Conservation (phyloP, 2,888 invertebrate species). For the Agrotis puta region DNA sequence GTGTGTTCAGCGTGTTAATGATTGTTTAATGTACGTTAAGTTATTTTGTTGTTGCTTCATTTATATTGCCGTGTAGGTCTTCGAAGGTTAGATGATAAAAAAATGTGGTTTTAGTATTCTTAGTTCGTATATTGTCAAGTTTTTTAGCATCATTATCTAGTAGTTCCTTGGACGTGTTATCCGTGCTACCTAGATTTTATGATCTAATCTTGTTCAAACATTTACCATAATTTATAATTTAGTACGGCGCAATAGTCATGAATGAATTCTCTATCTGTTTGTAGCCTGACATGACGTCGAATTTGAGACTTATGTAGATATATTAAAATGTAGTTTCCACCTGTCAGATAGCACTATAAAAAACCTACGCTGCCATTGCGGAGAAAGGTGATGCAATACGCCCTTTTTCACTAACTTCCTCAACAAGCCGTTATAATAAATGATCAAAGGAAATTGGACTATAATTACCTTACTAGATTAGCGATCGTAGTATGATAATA, state of each 20-base stretch:
- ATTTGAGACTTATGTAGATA: no score
- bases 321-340: not conserved
- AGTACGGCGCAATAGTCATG: not conserved
- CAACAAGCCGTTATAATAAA: constrained; percentile 31
- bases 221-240: not conserved
- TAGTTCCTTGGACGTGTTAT: constrained; percentile 2
- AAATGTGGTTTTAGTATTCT: constrained; percentile 26
- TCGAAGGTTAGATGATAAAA: constrained; percentile 14
- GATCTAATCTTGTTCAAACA: not conserved
- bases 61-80: constrained; percentile 2
- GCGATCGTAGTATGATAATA: constrained; percentile 40
- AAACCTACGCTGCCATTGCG: not conserved
- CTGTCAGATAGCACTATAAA: not conserved
- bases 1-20: constrained; percentile 49
- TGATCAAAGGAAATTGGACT: constrained; percentile 36
- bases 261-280: not conserved
- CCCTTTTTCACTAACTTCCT: constrained; percentile 32
- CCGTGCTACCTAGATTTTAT: not conserved
- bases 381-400: constrained; percentile 22
- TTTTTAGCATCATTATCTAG: constrained; percentile 25
- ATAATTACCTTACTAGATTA: constrained; percentile 35
- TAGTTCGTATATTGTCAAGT: constrained; percentile 2
- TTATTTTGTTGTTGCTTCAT: constrained; percentile 37
- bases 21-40: constrained; percentile 22
- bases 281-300: not conserved